phyloP scores from a whole-genome alignment of 2,888 invertebrate species.

The Monopis laevigella region DNA sequence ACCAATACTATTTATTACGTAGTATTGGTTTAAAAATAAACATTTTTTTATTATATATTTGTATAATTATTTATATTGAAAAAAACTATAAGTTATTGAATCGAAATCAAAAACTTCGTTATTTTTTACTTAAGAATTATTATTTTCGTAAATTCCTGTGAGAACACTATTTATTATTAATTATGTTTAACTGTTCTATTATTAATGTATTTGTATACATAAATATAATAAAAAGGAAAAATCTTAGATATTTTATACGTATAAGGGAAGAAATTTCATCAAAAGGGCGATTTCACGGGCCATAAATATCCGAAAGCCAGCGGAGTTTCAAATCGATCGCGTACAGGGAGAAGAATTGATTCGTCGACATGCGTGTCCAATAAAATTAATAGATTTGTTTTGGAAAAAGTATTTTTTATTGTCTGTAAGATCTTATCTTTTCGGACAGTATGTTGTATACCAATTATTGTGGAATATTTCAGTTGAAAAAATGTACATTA shows the following conservation, averaged over 20 bases:
- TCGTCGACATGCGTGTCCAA: slow-evolving; percentile 54
- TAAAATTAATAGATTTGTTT: slow-evolving; percentile 60
- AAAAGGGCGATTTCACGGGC: slow-evolving; percentile 60
- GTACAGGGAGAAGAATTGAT: slow-evolving; percentile 41
- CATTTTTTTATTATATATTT: too few species aligned
- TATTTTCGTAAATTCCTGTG: background rate
- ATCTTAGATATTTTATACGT: slow-evolving; percentile 37
- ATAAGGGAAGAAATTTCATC: slow-evolving; percentile 34
- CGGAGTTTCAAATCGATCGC: slow-evolving; percentile 41
- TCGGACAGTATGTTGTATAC: too few species aligned
- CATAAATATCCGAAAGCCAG: slow-evolving; percentile 56
- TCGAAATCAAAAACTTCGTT: background rate
- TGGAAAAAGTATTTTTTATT: slow-evolving; percentile 35
- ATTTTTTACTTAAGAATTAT: background rate
- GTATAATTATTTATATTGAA: too few species aligned
- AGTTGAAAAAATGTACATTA: too few species aligned
- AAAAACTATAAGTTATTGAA: background rate
- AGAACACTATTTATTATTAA: background rate
- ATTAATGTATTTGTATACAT: background rate
- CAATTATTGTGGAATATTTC: too few species aligned
- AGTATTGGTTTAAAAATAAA: too few species aligned
- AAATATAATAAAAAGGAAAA: slow-evolving; percentile 33
- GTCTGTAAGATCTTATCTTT: too few species aligned
- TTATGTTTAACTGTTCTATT: slow-evolving; percentile 1
- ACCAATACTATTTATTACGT: too few species aligned